Base-by-base conservation (phyloP, 2,797 vertebrate species). In the Sylvia borin region DNA sequence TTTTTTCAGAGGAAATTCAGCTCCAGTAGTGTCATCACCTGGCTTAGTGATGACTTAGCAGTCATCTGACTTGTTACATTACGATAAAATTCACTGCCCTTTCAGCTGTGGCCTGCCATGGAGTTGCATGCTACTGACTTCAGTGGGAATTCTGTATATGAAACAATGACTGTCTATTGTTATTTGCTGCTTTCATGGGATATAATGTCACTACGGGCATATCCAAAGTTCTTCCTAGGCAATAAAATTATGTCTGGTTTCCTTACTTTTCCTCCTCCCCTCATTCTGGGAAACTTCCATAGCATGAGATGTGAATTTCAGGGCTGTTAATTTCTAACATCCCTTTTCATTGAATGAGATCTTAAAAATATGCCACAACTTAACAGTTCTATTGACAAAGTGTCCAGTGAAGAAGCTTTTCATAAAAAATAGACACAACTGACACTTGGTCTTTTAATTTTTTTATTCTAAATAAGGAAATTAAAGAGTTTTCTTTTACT, bases 341-440 rank as follows among this genome's bases (percentile, higher is more conserved):
- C 71, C 53, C 31, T 93, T 94, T 94, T 83, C 27, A 34, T 38
- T 77, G 71, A 93, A 85, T 3, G 32, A 87, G 16, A 75, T 91
- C 84, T 75, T 80, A 79, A 96, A 96, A 96, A 92, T 91, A 83
- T 8, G 38, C 71, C 43, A 74, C 5, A 8, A 74, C 34, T 65
- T 85, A 96, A 77, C 81, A 74, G 77, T 96, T 96, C 58, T 79
- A 34, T 70, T 96, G 95, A 93, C 68, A 75, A 94, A 96, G 48
- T 95, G 92, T 73, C 66, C 67, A 85, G 26, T 88, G 96, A 97
- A 94, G 95, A 96, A 95, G 84, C 47, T 76, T 95, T 82, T 61
- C 51, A 45, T 91, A 10, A 26, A 94, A 92, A 84, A 87, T 60
- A 21, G 29, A 85, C 86, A 92, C 27, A 84, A 91, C 16, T 96